These are phyloP conservation scores for Crotalus horridus DNA, from an alignment of 2,113 vertebrate species.

Conservation along the genomic window DNA sequence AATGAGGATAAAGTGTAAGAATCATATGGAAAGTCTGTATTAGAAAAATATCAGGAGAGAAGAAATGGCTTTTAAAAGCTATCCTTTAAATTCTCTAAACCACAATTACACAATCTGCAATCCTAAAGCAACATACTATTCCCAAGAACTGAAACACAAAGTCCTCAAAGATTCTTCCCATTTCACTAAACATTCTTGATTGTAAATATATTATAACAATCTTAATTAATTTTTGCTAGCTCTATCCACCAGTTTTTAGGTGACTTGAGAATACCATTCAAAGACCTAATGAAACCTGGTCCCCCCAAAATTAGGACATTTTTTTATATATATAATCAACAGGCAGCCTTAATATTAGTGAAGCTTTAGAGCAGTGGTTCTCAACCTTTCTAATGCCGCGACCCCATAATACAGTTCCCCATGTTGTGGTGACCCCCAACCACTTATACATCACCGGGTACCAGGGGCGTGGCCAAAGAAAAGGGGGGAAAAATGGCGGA, in stretches of 20 bases:
- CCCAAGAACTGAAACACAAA: no score
- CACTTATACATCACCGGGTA: no score
- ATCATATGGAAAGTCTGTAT: background rate
- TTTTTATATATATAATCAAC: background rate
- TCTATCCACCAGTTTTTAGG: background rate
- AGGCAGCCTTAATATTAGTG: background rate
- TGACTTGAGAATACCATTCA: background rate
- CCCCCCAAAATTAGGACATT: background rate
- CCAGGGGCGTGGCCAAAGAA: no score
- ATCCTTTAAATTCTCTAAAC: accelerated
- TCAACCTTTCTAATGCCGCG: no score
- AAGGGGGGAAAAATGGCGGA: no score
- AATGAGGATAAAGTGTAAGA: background rate
- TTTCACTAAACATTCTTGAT: background rate
- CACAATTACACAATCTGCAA: background rate
- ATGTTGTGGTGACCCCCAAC: no score
- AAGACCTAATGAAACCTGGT: background rate
- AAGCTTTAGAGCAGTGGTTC: background rate
- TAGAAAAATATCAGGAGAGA: background rate
- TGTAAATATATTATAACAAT: background rate
- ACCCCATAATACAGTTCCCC: no score
- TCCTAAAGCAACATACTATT: no score
- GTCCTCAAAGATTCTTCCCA: no score
- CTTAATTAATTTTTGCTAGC: background rate
- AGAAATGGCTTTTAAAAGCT: background rate